phyloP scores from a whole-genome alignment of 2,888 invertebrate genomes.

The Eupelmus urozonus region DNA sequence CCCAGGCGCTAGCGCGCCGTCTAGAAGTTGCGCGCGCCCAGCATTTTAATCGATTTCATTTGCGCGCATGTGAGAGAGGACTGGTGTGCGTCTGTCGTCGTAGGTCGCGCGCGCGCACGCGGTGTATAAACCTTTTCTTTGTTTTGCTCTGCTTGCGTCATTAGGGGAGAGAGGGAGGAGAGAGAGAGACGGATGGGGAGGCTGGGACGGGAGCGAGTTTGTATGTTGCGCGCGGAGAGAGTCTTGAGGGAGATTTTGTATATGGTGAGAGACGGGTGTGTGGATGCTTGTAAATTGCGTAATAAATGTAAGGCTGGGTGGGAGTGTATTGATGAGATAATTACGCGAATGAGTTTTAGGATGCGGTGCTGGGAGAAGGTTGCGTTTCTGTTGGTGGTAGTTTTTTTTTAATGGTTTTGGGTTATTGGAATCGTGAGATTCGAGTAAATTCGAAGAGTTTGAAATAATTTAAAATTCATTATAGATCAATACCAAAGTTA shows the following conservation, averaged over 20 bases:
- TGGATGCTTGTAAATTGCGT: conserved; percentile 50
- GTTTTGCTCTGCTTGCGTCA: conserved; percentile 80
- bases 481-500: too few species aligned
- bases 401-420: too few species aligned
- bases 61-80: conserved; percentile 79
- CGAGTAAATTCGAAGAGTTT: too few species aligned
- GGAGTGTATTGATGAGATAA: conserved; percentile 48
- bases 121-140: conserved; percentile 78
- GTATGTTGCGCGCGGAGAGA: background rate
- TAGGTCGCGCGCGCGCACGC: conserved; percentile 70
- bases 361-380: too few species aligned
- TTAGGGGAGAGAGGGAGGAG: conserved; percentile 75
- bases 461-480: too few species aligned
- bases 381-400: too few species aligned
- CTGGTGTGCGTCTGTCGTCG: background rate
- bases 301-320: conserved; percentile 48
- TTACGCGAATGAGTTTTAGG: conserved; percentile 46
- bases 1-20: conserved; percentile 75
- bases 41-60: conserved; percentile 85
- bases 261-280: conserved; percentile 3
- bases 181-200: background rate
- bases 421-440: too few species aligned
- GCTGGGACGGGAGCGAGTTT: conserved; percentile 12
- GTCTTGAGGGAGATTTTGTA: conserved; percentile 34
- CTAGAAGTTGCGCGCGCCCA: conserved; percentile 81